Evolutionary conservation across 2,888 invertebrate genomes (phyloP), one percentile per base, ranked within the genome.

Genomic region (Zygaena filipendulae): DNA sequence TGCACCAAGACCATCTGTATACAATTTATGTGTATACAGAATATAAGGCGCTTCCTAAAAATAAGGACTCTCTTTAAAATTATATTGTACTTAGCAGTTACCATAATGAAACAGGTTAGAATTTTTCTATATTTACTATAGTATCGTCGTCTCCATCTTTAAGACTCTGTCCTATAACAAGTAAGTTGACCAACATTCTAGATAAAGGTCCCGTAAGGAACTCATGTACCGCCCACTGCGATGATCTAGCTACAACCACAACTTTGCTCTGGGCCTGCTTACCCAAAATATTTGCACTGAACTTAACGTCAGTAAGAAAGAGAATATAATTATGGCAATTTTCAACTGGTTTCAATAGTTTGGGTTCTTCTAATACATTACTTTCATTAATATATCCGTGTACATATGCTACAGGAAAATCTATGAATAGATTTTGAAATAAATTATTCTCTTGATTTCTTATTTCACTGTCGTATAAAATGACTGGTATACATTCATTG

Each of bases 191-290:
- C 48, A 90, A 86, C 52, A 82, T 81, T 45, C 86, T 84, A 1
- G 90, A 86, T 2, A 66, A 35, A 25, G 83, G 70, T 11, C 84
- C 83, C 1, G 82, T 63, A 10, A 91, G 53, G 63, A 88, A 91
- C 47, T 90, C 88, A 31, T 86, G 83, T 1, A 91, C 82, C 13
- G 86, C 84, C 90, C 90, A 91, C 45, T 88, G 88, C 0, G 89
- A 85, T 2, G 89, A 88, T 43, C 84, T 77, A 0, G 90, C 84
- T 1, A 90, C 71, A 1, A 91, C 57, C 1, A 91, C 70, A 1
- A 91, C 84, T 49, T 84, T 86, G 40, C 82, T 85, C 1, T 72
- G 61, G 2, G 81, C 80, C 49, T 88, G 86, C 28, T 85, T 81
- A 0, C 85, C 85, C 25, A 90, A 61, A 16, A 88, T 70, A 25